Conservation (phyloP, 2,113 vertebrate genomes). For the Crypturellus undulatus region DNA sequence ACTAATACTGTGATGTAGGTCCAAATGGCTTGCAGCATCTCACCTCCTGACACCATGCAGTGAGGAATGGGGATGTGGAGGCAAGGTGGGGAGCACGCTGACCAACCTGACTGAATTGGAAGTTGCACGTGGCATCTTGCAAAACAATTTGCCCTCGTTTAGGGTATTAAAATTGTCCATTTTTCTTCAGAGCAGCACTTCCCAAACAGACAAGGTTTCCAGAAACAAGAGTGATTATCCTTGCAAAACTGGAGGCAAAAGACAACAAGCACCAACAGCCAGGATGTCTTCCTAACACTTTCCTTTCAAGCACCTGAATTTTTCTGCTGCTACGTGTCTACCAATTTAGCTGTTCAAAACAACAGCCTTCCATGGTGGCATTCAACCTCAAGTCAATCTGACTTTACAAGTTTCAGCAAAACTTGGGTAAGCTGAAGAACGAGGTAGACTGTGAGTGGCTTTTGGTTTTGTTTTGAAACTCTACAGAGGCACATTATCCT, state of each 20-base stretch:
- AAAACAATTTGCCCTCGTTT: background rate
- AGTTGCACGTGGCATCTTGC: fast-evolving
- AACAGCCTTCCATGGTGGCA: background rate
- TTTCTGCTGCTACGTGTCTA: background rate
- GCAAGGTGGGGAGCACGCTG: background rate
- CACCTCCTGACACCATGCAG: background rate
- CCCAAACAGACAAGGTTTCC: background rate
- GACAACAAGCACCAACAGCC: background rate
- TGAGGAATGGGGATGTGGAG: background rate
- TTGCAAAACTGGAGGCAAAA: background rate
- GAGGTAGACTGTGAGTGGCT: background rate
- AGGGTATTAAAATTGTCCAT: background rate
- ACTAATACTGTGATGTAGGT: fast-evolving
- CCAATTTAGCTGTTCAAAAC: background rate
- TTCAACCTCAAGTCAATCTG: background rate
- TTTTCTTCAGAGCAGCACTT: background rate
- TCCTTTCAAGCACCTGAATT: background rate
- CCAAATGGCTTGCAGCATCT: background rate
- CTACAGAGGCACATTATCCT: background rate
- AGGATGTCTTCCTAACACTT: background rate
- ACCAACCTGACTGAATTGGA: background rate
- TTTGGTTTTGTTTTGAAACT: slow-evolving; percentile 2
- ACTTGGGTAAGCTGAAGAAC: slow-evolving; percentile 5
- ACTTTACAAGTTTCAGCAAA: background rate
- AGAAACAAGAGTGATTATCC: background rate